Percentiles rank a stretch among this genome's conserved stretches.
phyloP scores from a whole-genome alignment of 2,797 vertebrate species.

The Paramormyrops hopkinsi region DNA sequence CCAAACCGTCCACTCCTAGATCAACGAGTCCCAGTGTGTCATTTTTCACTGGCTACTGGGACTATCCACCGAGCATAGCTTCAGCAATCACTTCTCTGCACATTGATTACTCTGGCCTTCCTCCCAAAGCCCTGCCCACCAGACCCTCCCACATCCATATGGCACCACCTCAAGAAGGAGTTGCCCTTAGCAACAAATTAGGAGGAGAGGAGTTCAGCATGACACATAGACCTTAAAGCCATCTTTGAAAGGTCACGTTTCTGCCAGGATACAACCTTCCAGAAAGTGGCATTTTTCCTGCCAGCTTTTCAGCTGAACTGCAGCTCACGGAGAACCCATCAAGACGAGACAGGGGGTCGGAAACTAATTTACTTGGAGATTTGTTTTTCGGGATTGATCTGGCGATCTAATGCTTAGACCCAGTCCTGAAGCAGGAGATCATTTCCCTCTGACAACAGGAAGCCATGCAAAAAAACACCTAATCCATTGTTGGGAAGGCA shows the following conservation, averaged over 20 bases:
- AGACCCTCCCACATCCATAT: not conserved
- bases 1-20: not conserved
- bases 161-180: not conserved
- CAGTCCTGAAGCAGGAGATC: not conserved
- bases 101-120: not conserved
- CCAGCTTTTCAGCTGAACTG: not conserved
- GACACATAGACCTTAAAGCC: not conserved
- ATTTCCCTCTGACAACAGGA: not conserved
- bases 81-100: not conserved
- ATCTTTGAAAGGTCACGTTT: not conserved
- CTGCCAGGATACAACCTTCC: not conserved
- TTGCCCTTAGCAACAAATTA: constrained; percentile 2
- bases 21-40: not conserved
- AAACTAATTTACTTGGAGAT: not conserved
- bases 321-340: not conserved
- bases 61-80: not conserved
- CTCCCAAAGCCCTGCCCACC: not conserved
- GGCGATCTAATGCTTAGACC: not conserved
- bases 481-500: not conserved
- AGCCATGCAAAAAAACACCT: not conserved
- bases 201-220: not conserved
- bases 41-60: not conserved
- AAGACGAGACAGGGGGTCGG: not conserved
- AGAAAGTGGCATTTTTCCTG: not conserved
- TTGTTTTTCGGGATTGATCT: not conserved